These are phyloP conservation scores for Thalassophryne amazonica DNA, from an alignment of 2,797 vertebrate genomes.

Conservation along the genomic window DNA sequence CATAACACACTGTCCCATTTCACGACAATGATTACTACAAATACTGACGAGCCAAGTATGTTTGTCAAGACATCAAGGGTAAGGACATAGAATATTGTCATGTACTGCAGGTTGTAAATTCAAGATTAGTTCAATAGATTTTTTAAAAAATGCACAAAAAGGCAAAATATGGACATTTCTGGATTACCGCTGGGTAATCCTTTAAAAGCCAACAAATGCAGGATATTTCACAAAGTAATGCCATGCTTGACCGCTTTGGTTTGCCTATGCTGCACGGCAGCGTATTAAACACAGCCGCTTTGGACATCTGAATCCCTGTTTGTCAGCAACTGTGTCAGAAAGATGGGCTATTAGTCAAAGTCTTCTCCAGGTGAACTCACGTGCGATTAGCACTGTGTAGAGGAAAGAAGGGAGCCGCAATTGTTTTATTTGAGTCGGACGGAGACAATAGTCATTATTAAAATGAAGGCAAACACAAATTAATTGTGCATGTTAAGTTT, in stretches of 20 bases:
- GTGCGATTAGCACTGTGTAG: not conserved
- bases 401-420: slow-evolving; percentile 17
- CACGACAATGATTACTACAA: too few species aligned
- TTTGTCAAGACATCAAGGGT: too few species aligned
- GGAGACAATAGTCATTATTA: slow-evolving; percentile 59
- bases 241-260: slow-evolving; percentile 54
- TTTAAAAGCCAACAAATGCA: slow-evolving; percentile 66
- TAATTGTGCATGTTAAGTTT: slow-evolving; percentile 67
- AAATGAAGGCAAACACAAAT: slow-evolving; percentile 59
- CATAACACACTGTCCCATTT: too few species aligned
- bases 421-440: slow-evolving; percentile 51
- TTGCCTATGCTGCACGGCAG: slow-evolving; percentile 30
- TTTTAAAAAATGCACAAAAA: slow-evolving; percentile 27
- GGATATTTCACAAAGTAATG: slow-evolving; percentile 68
- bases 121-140: slow-evolving; percentile 1
- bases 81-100: too few species aligned
- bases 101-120: too few species aligned
- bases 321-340: slow-evolving; percentile 16
- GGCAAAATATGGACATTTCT: slow-evolving; percentile 64
- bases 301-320: slow-evolving; percentile 45
- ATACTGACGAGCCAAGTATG: too few species aligned
- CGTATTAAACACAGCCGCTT: slow-evolving; percentile 19
- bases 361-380: slow-evolving; percentile 6
- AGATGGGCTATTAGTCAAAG: slow-evolving; percentile 6
- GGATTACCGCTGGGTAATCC: slow-evolving; percentile 63